Base-by-base conservation (phyloP, 30 jellyfish, hydroid and myxozoan genomes). In the Catostylus mosaicus region DNA sequence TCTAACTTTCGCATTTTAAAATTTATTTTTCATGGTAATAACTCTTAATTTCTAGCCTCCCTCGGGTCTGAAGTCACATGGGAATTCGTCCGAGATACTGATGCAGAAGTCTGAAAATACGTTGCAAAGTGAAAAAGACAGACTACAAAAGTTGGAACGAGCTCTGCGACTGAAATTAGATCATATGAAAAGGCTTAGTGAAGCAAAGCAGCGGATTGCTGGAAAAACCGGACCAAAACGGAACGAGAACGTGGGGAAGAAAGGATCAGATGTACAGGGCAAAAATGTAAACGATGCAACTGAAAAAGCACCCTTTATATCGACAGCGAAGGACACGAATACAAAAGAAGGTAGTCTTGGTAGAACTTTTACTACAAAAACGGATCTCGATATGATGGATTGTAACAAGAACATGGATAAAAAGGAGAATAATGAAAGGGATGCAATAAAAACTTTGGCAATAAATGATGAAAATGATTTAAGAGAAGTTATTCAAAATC, bases 121-220 rank as follows among this genome's bases (percentile, higher is more conserved):
- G 4, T 37, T 79, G 11, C 33, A 38, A 43, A 30, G 20, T 30
- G 77, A 70, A 34, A 79, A 64, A 63, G 82, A 79, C 26, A 62
- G 77, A 62, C 74, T 79, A 43, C 90, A 79, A 24, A 79, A 67
- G 27, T 20, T 79, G 61, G 90, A 79, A 20, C 22, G 35, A 30
- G 90, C 62, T 38, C 45, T 79, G 61, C 77, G 80, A 19, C 60
- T 61, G 46, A 65, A 64, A 37, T 80, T 79, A 3, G 75, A 79
- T 26, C 69, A 65, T 32, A 79, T 79, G 82, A 79, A 79, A 43
- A 70, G 36, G 29, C 51, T 31, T 14, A 79, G 90, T 66, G 81
- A 16, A 14, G 29, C 47, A 5, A 72, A 18, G 56, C 9, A 40
- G 14, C 54, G 14, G 54, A 5, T 40, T 5, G 7, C 14, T 5